Evolutionary conservation across 30 jellyfish, hydroid and myxozoan genomes (phyloP), one percentile per base, ranked within the genome.

Genomic region (Sanderia malayensis): DNA sequence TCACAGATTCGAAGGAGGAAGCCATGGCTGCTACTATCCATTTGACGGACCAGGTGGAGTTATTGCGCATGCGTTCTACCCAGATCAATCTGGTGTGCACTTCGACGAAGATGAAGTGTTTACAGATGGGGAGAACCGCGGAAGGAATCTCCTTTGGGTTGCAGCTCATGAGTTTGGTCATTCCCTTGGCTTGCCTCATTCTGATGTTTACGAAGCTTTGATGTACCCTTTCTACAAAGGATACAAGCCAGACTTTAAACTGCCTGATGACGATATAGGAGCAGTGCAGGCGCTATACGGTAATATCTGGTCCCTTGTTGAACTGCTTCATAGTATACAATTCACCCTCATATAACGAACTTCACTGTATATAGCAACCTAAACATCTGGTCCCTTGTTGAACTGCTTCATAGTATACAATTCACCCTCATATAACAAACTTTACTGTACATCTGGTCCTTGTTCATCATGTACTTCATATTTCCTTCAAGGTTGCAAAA

Each of bases 101-200:
- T 87, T 87, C 65, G 96, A 87, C 52, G 94, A 80, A 61, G 94
- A 73, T 27, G 96, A 87, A 58, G n/a, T 31, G n/a, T 87, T 59
- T 69, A 87, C 96, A 11, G 96, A 87, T 41, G 82, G 75, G n/a
- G 70, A 88, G 9, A 26, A 63, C 27, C 26, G 18, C 24, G 96
- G 96, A 66, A 87, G 76, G 6, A 80, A 87, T 68, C 94, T 87
- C 41, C 63, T 87, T 46, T 80, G 94, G 94, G 91, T 87, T 41
- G 96, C 96, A 28, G 96, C 93, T 11, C 96, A 87, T 58, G 96
- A 87, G 65, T 75, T 87, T 87, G 96, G 96, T 0, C 96, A 87
- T 49, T 94, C 96, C 11, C 67, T 87, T 13, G 96, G 96, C 9
- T 61, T 87, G 46, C 78, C 89, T n/a, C 96, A 87, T 73, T 80